Evolutionary conservation across 1,140 invertebrate genomes (phyloP), one percentile per base, ranked within the genome.

Genomic region (Gryon sp.): DNA sequence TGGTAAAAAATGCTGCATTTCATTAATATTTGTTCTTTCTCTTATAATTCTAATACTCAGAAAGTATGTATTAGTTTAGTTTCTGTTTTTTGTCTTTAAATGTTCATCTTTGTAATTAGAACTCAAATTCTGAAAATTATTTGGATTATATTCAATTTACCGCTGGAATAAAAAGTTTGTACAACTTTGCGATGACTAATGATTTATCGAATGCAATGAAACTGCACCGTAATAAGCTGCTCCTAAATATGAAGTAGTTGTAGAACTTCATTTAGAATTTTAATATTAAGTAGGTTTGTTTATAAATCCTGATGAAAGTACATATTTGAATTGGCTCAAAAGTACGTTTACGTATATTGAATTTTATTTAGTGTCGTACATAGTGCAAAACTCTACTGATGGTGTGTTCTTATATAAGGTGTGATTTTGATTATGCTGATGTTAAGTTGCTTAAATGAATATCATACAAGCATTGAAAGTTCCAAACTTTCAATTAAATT

Each of bases 231-330:
- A 70, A 76, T 65, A 53, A 65, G 66, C 59, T 59, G 46, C 36
- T 36, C 59, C 20, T 65, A 70, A 50, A 62, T 53, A 65, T 62
- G 60, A 57, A 60, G 57, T 34, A 77, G 59, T 52, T 55, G 40
- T 32, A 16, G 59, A 66, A 72, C 45, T 70, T 65, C 62, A 60
- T 62, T 60, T 68, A 46, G 62, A 26, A 63, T 65, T 46, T 28
- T 36, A 69, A 45, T 2, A 38, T 43, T 60, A 70, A 59, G 48
- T 65, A 41, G 34, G 65, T 62, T 63, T 63, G 59, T 65, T 55
- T 55, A 68, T 60, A 55, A 62, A 74, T 60, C 38, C 53, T 65
- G 41, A 57, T 52, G 65, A 70, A 16, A 20, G 63, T 41, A 55
- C 70, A 57, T 59, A 62, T 66, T 76, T 76, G 63, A 75, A 60